A percentile compares a stretch with the other conserved stretches of the same genome.
Evolutionary conservation across 2,797 vertebrate species (phyloP).

Genomic region (Epinephelus awoara): DNA sequence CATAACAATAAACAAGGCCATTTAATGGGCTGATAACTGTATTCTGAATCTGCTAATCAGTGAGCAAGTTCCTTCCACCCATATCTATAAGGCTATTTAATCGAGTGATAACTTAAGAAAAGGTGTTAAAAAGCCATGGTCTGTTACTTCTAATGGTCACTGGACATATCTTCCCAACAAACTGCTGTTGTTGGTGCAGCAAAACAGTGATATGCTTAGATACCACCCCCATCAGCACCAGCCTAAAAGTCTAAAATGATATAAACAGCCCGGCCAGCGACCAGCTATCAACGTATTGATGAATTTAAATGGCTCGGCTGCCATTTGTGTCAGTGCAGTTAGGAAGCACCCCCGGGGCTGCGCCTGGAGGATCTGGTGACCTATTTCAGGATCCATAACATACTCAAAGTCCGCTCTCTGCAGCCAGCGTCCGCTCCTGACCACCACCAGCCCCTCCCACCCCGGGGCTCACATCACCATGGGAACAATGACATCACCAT

Average conservation of each 20-base stretch:
- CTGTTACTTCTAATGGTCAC: not conserved
- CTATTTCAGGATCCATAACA: conserved; percentile 72
- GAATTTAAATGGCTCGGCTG: conserved; percentile 61
- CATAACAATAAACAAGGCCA: too few species aligned
- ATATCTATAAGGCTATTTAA: too few species aligned
- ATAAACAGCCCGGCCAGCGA: conserved; percentile 22
- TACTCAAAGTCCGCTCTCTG: conserved; percentile 47
- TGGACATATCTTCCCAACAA: not conserved
- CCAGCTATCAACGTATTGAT: conserved; percentile 67
- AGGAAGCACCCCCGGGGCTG: conserved; percentile 8
- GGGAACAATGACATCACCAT: conserved; percentile 67
- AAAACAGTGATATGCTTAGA: not conserved
- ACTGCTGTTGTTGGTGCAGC: not conserved
- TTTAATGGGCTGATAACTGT: too few species aligned
- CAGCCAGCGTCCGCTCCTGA: conserved; percentile 39
- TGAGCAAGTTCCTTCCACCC: too few species aligned
- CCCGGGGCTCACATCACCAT: conserved; percentile 49
- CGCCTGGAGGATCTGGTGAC: conserved; percentile 63
- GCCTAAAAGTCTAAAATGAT: conserved; percentile 25
- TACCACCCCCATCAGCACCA: not conserved
- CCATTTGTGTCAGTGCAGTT: conserved; percentile 46
- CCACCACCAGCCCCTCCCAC: conserved; percentile 22
- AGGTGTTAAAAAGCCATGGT: not conserved
- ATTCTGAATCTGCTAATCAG: too few species aligned
- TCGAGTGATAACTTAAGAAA: too few species aligned